Evolutionary conservation across 2,797 vertebrate species (phyloP).

Genomic region (Coranthus polyacanthus): DNA sequence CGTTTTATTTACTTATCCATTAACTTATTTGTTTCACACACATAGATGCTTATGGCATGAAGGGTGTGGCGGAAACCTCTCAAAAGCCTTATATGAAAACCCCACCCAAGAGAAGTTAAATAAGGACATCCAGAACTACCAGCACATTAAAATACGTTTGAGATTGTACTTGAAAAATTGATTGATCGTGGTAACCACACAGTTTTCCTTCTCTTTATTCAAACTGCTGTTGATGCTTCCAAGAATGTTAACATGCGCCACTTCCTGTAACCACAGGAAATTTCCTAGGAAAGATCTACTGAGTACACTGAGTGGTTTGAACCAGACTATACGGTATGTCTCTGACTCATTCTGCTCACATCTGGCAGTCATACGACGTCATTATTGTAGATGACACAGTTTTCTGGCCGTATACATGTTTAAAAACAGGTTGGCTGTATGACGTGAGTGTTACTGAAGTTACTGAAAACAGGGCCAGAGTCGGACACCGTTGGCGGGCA

Average conservation of each 20-base stretch:
- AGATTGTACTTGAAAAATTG: too few relatives aligned
- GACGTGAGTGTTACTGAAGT: background rate
- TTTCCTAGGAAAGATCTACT: background rate
- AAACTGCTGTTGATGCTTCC: conserved; percentile 13
- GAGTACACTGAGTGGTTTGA: background rate
- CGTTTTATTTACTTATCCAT: too few relatives aligned
- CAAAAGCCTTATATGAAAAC: too few relatives aligned
- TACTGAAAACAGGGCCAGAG: conserved; percentile 1
- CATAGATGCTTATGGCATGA: too few relatives aligned
- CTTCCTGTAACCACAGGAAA: background rate
- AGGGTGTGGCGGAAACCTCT: too few relatives aligned
- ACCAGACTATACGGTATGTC: background rate
- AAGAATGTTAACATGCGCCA: background rate
- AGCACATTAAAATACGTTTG: too few relatives aligned
- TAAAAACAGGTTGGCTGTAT: background rate
- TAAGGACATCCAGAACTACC: too few relatives aligned
- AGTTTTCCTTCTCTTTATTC: conserved; percentile 22
- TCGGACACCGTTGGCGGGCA: background rate
- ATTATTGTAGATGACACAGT: background rate
- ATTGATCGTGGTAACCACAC: background rate
- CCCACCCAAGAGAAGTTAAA: too few relatives aligned
- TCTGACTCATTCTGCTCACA: background rate
- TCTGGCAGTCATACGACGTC: background rate
- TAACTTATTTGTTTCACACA: too few relatives aligned
- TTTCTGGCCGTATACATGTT: conserved; percentile 6